Percentiles rank a stretch among this genome's conserved stretches.
These are phyloP conservation scores for Phymanthus crucifer DNA, from an alignment of 92 coral and sea anemone species.

Conservation along the genomic window DNA sequence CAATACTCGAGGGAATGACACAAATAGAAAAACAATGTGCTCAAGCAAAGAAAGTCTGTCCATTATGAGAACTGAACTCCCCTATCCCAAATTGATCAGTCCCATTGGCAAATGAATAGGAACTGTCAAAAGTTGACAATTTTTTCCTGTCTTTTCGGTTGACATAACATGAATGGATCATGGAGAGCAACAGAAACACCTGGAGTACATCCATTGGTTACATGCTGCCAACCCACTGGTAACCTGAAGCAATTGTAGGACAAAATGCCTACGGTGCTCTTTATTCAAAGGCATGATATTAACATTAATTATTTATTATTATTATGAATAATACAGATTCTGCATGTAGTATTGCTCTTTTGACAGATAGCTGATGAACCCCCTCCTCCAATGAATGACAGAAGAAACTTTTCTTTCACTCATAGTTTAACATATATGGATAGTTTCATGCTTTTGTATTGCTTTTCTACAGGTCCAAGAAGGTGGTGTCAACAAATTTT, in stretches of 20 bases:
- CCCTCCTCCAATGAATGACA: background rate
- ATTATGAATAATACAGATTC: background rate
- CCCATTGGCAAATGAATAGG: background rate
- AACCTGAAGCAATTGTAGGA: background rate
- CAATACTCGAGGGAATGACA: too few relatives aligned
- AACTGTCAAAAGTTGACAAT: constrained; percentile 8
- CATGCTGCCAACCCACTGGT: constrained; percentile 6
- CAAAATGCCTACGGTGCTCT: background rate
- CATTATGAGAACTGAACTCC: too few relatives aligned
- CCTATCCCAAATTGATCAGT: background rate
- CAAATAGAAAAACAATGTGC: background rate
- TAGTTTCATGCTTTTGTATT: constrained; percentile 22
- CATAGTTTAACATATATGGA: background rate
- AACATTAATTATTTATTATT: background rate
- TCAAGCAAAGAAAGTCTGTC: too few relatives aligned
- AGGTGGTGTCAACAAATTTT: background rate
- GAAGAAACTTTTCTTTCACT: background rate
- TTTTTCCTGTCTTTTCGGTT: constrained; percentile 33
- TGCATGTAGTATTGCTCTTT: background rate
- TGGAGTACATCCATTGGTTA: background rate
- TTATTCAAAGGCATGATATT: constrained; percentile 4
- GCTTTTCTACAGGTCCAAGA: constrained; percentile 25
- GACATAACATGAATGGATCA: constrained; percentile 6
- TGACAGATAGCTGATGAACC: background rate
- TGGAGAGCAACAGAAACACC: background rate